Evolutionary conservation across 2,797 vertebrate species (phyloP).

Genomic region (Buphagus erythrorhynchus): DNA sequence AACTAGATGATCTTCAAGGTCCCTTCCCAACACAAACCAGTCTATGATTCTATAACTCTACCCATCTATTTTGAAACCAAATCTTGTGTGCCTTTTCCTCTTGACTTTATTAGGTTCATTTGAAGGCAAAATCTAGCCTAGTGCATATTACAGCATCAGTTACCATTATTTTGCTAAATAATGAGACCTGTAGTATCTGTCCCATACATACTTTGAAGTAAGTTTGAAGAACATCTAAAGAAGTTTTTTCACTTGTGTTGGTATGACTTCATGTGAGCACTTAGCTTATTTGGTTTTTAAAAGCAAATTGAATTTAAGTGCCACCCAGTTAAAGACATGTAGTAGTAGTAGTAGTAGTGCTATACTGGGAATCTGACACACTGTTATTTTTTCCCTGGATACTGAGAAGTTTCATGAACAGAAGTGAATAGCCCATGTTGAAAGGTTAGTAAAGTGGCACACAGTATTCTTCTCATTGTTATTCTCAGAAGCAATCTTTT

Average conservation of each 20-base stretch:
- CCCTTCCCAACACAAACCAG: background rate
- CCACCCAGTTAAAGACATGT: background rate
- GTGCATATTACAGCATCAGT: background rate
- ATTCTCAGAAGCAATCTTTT: constrained; percentile 34
- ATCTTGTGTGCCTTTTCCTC: background rate
- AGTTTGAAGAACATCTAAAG: background rate
- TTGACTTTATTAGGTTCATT: background rate
- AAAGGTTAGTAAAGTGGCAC: background rate
- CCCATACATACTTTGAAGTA: background rate
- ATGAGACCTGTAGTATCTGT: background rate
- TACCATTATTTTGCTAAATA: background rate
- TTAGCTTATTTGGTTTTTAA: background rate
- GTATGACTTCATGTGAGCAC: background rate
- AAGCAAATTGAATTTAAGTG: background rate
- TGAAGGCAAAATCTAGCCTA: background rate
- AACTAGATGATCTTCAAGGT: background rate
- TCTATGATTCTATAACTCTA: background rate
- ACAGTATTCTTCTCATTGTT: background rate
- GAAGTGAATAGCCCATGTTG: background rate
- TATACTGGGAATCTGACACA: background rate
- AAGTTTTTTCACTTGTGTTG: background rate
- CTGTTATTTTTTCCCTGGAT: background rate
- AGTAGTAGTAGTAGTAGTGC: background rate
- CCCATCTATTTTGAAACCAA: background rate
- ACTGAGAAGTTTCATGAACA: background rate